Conservation (phyloP, 2,113 vertebrate species). For the Clinocottus analis region DNA sequence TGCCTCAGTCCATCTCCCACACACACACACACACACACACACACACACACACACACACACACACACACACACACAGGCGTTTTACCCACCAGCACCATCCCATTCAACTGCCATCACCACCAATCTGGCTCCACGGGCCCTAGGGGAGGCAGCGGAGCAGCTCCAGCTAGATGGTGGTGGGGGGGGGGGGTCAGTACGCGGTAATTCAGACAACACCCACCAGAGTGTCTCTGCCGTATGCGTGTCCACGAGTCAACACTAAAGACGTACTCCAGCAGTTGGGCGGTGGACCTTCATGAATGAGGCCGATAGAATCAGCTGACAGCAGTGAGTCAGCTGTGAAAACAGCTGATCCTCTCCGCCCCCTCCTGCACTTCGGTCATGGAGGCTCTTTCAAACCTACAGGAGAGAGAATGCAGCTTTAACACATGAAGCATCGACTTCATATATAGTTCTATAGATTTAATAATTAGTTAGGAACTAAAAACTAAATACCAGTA, state of each 20-base stretch:
- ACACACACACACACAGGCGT: conserved; percentile 10
- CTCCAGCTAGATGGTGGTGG: conserved; percentile 36
- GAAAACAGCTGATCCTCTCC: not conserved
- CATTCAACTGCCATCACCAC: conserved; percentile 38
- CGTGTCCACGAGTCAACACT: not conserved
- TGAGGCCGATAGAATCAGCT: no score
- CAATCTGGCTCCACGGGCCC: conserved; percentile 52
- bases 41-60: conserved; percentile 1
- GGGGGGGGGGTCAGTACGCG: conserved; percentile 34
- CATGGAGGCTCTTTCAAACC: no score
- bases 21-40: conserved; percentile 19
- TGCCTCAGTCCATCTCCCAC: conserved; percentile 29
- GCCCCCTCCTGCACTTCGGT: no score
- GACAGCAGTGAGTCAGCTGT: no score
- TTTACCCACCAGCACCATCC: conserved; percentile 46
- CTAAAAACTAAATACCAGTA: not conserved
- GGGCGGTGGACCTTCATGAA: not conserved
- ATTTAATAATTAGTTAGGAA: not conserved
- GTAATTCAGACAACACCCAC: conserved; percentile 84
- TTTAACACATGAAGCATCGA: no score
- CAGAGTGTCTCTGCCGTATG: conserved; percentile 90
- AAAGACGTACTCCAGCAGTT: not conserved
- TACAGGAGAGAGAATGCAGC: no score
- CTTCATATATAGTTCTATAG: not conserved
- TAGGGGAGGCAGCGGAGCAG: conserved; percentile 46